Conservation (phyloP, 2,797 vertebrate species). For the Hapalemur alaotrensis region DNA sequence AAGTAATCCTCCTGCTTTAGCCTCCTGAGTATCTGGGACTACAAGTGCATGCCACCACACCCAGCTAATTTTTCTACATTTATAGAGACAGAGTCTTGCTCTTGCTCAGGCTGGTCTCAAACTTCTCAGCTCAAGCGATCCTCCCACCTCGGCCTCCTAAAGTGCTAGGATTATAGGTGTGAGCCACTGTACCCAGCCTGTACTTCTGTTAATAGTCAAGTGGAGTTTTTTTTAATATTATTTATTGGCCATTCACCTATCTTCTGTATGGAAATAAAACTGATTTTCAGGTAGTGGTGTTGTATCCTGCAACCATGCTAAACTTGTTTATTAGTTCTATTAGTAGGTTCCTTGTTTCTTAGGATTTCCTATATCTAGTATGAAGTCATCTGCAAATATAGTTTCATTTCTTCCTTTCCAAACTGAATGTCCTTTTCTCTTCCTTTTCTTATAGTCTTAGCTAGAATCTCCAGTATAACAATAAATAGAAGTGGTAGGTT, state of each 20-base stretch:
- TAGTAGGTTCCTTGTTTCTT: background rate
- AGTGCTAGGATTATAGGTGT: too few species aligned
- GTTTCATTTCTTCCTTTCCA: slow-evolving; percentile 10
- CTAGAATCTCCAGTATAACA: background rate
- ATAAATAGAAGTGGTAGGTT: background rate
- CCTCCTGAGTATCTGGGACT: too few species aligned
- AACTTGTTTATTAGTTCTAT: background rate
- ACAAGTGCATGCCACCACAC: too few species aligned
- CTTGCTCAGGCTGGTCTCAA: too few species aligned
- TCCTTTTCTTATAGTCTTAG: background rate
- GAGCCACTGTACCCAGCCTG: too few species aligned
- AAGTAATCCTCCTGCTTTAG: too few species aligned
- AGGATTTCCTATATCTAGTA: background rate
- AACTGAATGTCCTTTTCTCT: background rate
- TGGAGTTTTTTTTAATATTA: background rate
- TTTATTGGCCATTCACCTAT: background rate
- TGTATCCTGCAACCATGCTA: background rate
- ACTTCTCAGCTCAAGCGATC: too few species aligned
- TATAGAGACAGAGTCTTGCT: too few species aligned
- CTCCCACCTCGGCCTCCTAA: too few species aligned
- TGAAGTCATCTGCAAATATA: background rate
- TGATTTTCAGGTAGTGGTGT: background rate
- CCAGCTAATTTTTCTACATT: too few species aligned
- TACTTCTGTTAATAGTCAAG: background rate
- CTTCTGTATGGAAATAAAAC: background rate